Base-by-base conservation (phyloP, 2,888 invertebrate species). In the Eupithecia pulchellata region DNA sequence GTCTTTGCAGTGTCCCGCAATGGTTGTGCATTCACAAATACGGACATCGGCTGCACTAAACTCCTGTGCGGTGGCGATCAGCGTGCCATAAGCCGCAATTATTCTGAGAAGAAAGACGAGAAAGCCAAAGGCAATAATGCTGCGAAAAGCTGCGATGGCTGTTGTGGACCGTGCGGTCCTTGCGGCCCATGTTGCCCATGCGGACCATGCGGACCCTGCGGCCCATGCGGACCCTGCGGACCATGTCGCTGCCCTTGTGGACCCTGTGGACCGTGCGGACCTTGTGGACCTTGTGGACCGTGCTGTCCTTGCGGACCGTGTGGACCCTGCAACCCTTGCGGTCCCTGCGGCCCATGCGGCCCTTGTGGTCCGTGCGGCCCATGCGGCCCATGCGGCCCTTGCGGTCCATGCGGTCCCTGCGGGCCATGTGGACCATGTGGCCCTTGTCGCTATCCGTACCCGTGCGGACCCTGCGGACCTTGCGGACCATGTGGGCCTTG, bases 1-100 rank as follows among this genome's bases (percentile, higher is more conserved):
- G 88, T 91, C 85, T 90, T 92, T 92, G 79, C 92, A 92, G 92
- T 84, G 81, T 79, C 81, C 70, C 74, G 66, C 73, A 75, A 73
- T 68, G 78, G 78, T 72, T 73, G 77, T 65, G 77, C 72, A 73
- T 82, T 82, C 73, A 78, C 75, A 39, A 64, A 77, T 3, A 57
- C 74, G 65, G 66, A 68, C 73, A 67, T 75, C 64, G 85, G 84
- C 20, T 78, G 77, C 68, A 82, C 80, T 42, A 72, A 77, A 57
- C 78, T 82, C 58, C 81, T 85, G 52, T 84, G 84, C 78, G 84
- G 86, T 70, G 89, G 88, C 13, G 89, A 90, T 69, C 84, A 82
- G 25, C 52, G 25, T 11, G 52, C 25, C 25, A 4, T 52, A 20
- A 52, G 52, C 34, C 85, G 88, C 25, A 55, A 52, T 60, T 91